Evolutionary conservation across 2,797 vertebrate genomes (phyloP).

Genomic region (Arnoldichthys spilopterus): DNA sequence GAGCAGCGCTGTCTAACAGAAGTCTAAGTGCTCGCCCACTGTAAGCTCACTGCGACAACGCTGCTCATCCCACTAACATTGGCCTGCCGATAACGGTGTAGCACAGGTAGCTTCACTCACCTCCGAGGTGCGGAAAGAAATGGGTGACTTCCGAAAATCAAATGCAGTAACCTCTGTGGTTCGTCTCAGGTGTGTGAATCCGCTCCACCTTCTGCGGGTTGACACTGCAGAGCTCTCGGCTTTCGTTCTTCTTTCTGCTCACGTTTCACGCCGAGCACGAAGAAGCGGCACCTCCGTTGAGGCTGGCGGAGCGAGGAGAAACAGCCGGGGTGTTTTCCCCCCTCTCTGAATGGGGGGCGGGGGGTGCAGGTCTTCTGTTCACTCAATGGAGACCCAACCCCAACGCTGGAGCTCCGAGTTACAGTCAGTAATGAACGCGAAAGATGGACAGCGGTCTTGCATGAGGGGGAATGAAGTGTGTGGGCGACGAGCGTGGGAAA

Average conservation of each 20-base stretch:
- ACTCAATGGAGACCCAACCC: neutral
- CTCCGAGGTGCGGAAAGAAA: neutral
- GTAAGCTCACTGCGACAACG: conserved; percentile 46
- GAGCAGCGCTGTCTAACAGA: conserved; percentile 8
- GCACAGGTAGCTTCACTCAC: conserved; percentile 9
- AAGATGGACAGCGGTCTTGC: neutral
- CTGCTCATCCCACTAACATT: conserved; percentile 1
- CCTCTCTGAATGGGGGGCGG: neutral
- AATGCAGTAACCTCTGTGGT: neutral
- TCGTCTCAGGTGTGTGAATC: neutral
- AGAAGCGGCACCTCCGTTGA: conserved; percentile 35
- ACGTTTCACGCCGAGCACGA: conserved; percentile 45
- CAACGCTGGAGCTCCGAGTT: neutral
- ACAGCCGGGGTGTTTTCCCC: neutral
- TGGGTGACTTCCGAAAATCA: neutral
- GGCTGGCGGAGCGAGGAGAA: neutral
- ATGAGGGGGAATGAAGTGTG: conserved; percentile 4
- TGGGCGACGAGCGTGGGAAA: neutral
- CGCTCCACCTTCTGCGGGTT: conserved; percentile 7
- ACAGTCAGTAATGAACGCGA: neutral
- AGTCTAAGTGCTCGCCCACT: conserved; percentile 19
- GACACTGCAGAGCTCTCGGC: conserved; percentile 27
- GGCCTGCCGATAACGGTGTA: neutral
- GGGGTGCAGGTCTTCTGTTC: neutral
- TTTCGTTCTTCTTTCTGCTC: conserved; percentile 58